Evolutionary conservation across 2,113 vertebrate species (phyloP), one percentile per base, ranked within the genome.

Genomic region (Hylia prasina): DNA sequence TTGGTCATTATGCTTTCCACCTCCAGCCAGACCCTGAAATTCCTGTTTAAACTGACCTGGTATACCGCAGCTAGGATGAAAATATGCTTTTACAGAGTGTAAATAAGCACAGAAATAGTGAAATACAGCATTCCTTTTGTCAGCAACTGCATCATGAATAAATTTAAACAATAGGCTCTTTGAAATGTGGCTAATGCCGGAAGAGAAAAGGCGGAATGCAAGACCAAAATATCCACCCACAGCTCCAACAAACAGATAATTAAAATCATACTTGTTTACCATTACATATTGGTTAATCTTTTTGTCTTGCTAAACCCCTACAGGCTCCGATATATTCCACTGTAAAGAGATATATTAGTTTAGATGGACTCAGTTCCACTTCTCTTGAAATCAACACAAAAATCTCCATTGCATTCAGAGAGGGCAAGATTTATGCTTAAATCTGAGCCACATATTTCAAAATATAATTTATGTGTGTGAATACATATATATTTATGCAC

Each of bases 241-340:
- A 70, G 39, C 44, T 73, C 90, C 79, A 91, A 72, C 42, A 90
- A 94, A 89, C 65, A 82, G 72, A 89, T 87, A 85, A 92, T 95
- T 94, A 87, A 95, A 96, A 93, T 93, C 90, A 87, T 54, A 80
- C 73, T 96, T 95, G 91, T 96, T 96, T 96, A 92, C 85, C 14
- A 33, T 47, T 81, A 33, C 35, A 82, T 80, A 82, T 9, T 77
- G 51, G 27, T 93, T 84, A 91, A 90, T 19, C 15, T 91, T 84
- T 95, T 68, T 83, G 40, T 82, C 53, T 83, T 73, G 68, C 71
- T 90, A 65, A 60, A 60, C 66, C 75, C 77, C 54, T 61, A 31
- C 40, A 60, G 44, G 60, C 27, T 78, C 64, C 39, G 42, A 80
- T 35, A 2, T 30, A 90, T 39, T 63, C 47, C 77, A 51, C 64